A percentile compares a stretch with the other conserved stretches of the same genome.
Conservation (phyloP, 2,797 vertebrate genomes). For the Sphenodon punctatus region DNA sequence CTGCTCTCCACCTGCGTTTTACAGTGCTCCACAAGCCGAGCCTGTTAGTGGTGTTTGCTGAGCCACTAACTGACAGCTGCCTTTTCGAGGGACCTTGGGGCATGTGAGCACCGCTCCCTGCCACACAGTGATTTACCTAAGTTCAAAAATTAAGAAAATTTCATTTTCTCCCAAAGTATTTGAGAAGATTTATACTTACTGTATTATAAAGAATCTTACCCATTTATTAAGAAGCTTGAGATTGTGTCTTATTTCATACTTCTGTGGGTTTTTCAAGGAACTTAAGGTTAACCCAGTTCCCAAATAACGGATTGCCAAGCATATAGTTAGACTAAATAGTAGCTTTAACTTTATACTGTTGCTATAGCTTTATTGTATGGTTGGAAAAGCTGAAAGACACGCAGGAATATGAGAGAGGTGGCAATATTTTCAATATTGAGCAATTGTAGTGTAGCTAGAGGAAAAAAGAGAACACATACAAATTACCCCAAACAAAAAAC, state of each 20-base stretch:
- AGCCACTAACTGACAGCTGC: no score
- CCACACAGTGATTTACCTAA: background rate
- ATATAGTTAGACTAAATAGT: background rate
- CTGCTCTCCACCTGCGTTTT: no score
- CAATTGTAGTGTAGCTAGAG: background rate
- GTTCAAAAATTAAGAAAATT: background rate
- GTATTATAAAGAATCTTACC: background rate
- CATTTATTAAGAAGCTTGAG: background rate
- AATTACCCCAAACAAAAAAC: no score
- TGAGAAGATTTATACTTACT: background rate
- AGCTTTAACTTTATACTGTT: background rate
- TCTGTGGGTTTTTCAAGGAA: background rate
- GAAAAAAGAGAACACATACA: background rate
- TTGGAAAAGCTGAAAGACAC: background rate
- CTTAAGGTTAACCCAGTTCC: background rate
- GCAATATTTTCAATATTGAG: background rate
- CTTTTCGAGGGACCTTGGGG: no score
- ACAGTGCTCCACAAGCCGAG: no score
- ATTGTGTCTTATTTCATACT: background rate
- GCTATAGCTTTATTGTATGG: background rate
- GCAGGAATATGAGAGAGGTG: accelerated
- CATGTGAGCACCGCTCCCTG: background rate
- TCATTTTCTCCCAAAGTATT: background rate
- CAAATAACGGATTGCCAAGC: background rate
- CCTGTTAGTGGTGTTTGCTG: no score